Conservation (phyloP, 2,888 invertebrate genomes). For the Xylophagus ater region DNA sequence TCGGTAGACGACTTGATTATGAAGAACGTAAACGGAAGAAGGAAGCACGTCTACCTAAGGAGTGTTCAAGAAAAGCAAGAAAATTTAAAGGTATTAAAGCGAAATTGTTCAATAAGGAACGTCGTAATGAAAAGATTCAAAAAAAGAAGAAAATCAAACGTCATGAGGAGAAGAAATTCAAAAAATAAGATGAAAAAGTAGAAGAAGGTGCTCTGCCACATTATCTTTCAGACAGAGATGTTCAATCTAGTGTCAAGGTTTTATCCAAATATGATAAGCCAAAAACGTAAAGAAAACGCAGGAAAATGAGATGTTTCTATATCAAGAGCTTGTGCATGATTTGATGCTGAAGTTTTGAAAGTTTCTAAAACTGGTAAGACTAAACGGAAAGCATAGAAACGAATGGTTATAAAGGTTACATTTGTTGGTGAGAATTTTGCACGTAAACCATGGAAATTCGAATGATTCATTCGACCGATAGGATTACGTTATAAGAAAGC, state of each 20-base stretch:
- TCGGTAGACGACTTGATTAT: constrained; percentile 94
- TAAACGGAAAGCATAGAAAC: constrained; percentile 93
- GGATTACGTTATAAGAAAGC: constrained; percentile 91
- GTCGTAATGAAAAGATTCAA: constrained; percentile 96
- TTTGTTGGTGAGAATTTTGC: constrained; percentile 98
- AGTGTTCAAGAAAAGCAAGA: constrained; percentile 79
- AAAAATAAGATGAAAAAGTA: constrained; percentile 71
- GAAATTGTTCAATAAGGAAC: constrained; percentile 92
- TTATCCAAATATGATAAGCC: constrained; percentile 98
- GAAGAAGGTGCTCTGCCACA: constrained; percentile 89
- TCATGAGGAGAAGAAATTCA: constrained; percentile 89
- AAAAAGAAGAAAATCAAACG: constrained; percentile 98
- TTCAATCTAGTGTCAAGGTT: constrained; percentile 87
- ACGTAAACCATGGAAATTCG: constrained; percentile 97
- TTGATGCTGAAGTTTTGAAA: constrained; percentile 94
- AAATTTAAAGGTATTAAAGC: constrained; percentile 93
- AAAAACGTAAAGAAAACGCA: constrained; percentile 98
- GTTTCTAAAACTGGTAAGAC: constrained; percentile 85
- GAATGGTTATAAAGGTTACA: constrained; percentile 98
- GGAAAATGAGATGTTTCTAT: constrained; percentile 99
- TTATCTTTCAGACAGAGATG: constrained; percentile 94
- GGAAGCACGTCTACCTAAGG: constrained; percentile 89
- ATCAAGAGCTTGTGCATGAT: constrained; percentile 94
- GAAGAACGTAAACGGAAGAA: constrained; percentile 93
- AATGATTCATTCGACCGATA: constrained; percentile 97